A percentile compares a stretch with the other conserved stretches of the same genome.
Evolutionary conservation across 2,888 invertebrate genomes (phyloP).

Genomic region (Mesochorus sp.): DNA sequence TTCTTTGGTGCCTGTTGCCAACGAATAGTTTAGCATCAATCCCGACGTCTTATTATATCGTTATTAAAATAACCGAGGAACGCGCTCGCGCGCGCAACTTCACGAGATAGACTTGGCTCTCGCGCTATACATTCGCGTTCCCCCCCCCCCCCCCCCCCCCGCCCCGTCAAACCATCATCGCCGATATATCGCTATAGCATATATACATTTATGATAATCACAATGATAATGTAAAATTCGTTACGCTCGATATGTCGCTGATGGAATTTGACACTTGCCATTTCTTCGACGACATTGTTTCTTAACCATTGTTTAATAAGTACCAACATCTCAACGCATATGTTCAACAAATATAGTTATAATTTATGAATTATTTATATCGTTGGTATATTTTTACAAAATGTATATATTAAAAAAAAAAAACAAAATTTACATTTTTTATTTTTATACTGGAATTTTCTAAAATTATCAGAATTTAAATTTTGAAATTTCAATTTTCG

Average conservation of each 20-base stretch:
- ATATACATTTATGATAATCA: constrained; percentile 1
- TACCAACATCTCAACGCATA: no score
- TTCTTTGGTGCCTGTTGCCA: constrained; percentile 78
- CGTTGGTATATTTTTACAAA: not conserved
- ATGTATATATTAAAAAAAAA: not conserved
- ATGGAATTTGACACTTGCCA: constrained; percentile 4
- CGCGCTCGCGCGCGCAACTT: constrained; percentile 67
- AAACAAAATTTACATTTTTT: no score
- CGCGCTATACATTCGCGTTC: constrained; percentile 8
- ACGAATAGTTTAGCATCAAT: constrained; percentile 82
- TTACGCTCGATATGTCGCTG: constrained; percentile 28
- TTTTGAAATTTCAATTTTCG: no score
- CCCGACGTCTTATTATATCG: constrained; percentile 82
- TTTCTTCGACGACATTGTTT: constrained; percentile 29
- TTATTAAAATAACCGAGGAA: constrained; percentile 81
- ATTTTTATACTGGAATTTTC: no score
- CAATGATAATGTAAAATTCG: not conserved
- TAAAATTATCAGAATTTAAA: no score
- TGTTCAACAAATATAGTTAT: no score
- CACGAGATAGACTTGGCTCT: constrained; percentile 60
- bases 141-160: not conserved
- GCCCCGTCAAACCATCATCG: constrained; percentile 29
- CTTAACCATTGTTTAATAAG: constrained; percentile 25
- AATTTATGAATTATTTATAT: not conserved
- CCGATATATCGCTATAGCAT: not conserved